Conservation (phyloP, 2,888 invertebrate species). For the Meganola albula region DNA sequence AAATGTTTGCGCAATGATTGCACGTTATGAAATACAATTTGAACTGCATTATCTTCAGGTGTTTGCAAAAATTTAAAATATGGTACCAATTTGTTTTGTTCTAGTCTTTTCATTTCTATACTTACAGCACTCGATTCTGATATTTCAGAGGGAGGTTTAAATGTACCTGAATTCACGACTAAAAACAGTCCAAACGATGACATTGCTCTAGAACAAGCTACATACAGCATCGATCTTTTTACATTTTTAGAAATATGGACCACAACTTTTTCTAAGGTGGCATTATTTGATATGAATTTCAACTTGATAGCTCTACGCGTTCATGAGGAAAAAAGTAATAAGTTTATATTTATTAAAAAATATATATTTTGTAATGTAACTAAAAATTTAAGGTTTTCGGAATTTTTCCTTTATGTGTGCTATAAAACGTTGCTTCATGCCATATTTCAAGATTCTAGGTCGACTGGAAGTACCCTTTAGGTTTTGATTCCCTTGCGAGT, state of each 20-base stretch:
- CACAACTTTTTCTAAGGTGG: too few relatives aligned
- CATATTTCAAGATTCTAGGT: too few relatives aligned
- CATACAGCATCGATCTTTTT: slow-evolving; percentile 6
- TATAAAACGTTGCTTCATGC: too few relatives aligned
- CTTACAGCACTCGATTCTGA: slow-evolving; percentile 5
- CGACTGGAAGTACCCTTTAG: too few relatives aligned
- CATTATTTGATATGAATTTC: too few relatives aligned
- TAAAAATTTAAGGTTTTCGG: too few relatives aligned
- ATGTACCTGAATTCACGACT: slow-evolving; percentile 4
- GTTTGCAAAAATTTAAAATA: slow-evolving; percentile 8
- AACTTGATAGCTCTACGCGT: too few relatives aligned
- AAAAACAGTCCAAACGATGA: slow-evolving; percentile 6
- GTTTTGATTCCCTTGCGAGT: too few relatives aligned
- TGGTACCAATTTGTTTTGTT: slow-evolving; percentile 6
- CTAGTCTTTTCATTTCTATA: slow-evolving; percentile 7
- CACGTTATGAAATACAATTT: slow-evolving; percentile 11
- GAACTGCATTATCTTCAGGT: slow-evolving; percentile 8
- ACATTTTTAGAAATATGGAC: slow-evolving; percentile 7
- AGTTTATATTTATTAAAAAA: too few relatives aligned
- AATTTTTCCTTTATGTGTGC: too few relatives aligned
- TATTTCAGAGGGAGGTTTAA: slow-evolving; percentile 4
- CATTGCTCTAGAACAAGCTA: slow-evolving; percentile 4
- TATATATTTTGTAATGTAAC: too few relatives aligned
- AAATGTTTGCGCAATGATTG: slow-evolving; percentile 11
- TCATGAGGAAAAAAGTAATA: too few relatives aligned